These are phyloP conservation scores for Bradypodion pumilum DNA, from an alignment of 2,797 vertebrate species.

Conservation along the genomic window DNA sequence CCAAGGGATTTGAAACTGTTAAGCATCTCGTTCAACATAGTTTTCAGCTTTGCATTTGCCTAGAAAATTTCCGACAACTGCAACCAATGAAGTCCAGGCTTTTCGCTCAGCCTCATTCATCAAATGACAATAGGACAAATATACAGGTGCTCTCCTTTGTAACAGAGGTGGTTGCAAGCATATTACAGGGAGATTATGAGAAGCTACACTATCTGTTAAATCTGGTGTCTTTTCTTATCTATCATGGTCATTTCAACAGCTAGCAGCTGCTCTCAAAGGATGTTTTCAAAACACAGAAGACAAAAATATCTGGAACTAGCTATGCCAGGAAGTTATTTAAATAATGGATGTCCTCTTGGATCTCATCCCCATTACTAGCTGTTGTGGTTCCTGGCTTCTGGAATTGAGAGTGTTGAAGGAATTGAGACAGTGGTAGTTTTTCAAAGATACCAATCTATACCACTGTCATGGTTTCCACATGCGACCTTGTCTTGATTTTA, in stretches of 20 bases:
- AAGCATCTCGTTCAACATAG: no score
- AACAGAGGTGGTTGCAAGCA: neutral
- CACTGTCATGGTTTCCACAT: no score
- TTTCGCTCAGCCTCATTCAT: no score
- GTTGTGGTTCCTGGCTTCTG: neutral
- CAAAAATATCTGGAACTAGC: neutral
- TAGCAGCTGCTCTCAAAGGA: slow-evolving; percentile 2
- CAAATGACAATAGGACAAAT: no score
- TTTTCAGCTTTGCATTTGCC: no score
- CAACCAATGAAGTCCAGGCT: no score
- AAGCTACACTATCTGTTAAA: slow-evolving; percentile 8
- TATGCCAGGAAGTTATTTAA: slow-evolving; percentile 27
- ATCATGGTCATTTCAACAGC: slow-evolving; percentile 24
- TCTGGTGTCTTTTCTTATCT: neutral
- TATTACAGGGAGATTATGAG: slow-evolving; percentile 6
- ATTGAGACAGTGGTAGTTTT: neutral
- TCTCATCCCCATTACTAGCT: slow-evolving; percentile 12
- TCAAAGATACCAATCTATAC: neutral
- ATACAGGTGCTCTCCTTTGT: neutral
- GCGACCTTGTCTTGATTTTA: no score
- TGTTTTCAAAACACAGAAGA: slow-evolving; percentile 29
- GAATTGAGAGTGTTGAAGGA: neutral
- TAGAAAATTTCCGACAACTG: no score
- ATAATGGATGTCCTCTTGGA: slow-evolving; percentile 12
- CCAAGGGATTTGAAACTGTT: no score